A percentile compares a stretch with the other conserved stretches of the same genome.
Evolutionary conservation across 2,888 invertebrate genomes (phyloP).

Genomic region (Hemicrepidius hirtus): DNA sequence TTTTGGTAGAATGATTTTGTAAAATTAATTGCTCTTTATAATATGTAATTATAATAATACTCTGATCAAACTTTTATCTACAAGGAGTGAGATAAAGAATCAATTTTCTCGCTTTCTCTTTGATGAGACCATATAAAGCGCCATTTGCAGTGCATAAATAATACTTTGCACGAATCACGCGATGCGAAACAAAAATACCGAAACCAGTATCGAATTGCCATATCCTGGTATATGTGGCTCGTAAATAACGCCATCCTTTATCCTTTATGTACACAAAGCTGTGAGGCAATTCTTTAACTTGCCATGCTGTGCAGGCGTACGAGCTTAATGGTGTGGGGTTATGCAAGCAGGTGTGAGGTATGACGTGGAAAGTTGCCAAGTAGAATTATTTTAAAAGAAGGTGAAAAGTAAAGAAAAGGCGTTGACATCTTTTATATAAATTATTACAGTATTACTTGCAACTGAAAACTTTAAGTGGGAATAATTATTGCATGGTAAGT

Average conservation of each 20-base stretch:
- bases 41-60: no score
- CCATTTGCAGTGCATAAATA: conserved; percentile 32
- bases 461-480: background rate
- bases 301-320: conserved; percentile 36
- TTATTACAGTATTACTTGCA: no score
- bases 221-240: conserved; percentile 44
- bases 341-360: conserved; percentile 37
- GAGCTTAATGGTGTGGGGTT: conserved; percentile 34
- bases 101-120: background rate
- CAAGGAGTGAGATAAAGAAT: no score
- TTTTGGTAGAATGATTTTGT: no score
- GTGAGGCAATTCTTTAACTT: conserved; percentile 41
- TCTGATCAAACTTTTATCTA: no score
- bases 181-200: conserved; percentile 45
- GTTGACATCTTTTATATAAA: background rate
- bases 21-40: no score
- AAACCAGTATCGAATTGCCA: conserved; percentile 45
- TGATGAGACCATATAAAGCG: conserved; percentile 14
- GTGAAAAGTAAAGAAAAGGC: conserved; percentile 10
- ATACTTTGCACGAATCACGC: conserved; percentile 32
- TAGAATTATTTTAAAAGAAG: conserved; percentile 22
- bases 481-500: no score
- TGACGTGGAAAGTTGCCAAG: conserved; percentile 36
- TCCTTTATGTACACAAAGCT: conserved; percentile 44
- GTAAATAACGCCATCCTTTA: conserved; percentile 43